A percentile compares a stretch with the other conserved stretches of the same genome.
phyloP scores from a whole-genome alignment of 2,888 invertebrate species.

The Drosophila yooni region DNA sequence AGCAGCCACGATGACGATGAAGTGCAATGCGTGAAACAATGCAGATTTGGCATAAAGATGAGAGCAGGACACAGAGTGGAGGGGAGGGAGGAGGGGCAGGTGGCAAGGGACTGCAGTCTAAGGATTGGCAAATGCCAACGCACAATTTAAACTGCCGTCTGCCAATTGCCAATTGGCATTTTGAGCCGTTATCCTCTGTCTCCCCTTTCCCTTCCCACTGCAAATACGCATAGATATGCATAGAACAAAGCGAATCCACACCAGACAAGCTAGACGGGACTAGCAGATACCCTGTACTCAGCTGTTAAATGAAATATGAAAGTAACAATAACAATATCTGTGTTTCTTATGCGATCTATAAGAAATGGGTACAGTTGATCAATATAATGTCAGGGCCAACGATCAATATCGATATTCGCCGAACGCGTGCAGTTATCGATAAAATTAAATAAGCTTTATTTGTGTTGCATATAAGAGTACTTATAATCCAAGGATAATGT shows the following conservation, averaged over 20 bases:
- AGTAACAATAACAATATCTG: background rate
- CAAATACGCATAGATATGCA: background rate
- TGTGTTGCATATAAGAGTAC: background rate
- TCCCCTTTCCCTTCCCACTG: background rate
- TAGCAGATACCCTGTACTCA: background rate
- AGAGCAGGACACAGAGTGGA: background rate
- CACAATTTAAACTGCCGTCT: slow-evolving; percentile 45
- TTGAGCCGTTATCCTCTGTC: slow-evolving; percentile 25
- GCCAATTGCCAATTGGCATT: slow-evolving; percentile 47
- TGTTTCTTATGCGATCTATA: background rate
- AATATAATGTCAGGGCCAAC: too few species aligned
- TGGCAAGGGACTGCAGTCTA: background rate
- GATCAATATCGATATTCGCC: background rate
- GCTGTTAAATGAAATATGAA: background rate
- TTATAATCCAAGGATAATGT: background rate
- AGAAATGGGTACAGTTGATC: background rate
- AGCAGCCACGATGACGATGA: slow-evolving; percentile 4
- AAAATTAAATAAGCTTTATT: fast-evolving
- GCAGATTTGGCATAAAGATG: slow-evolving; percentile 14
- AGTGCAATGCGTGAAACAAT: slow-evolving; percentile 44
- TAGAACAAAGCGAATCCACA: slow-evolving; percentile 19
- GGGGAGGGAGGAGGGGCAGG: background rate
- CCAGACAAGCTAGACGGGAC: slow-evolving; percentile 2
- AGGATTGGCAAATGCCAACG: slow-evolving; percentile 35
- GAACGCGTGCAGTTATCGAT: background rate